These are phyloP conservation scores for Penaeus vannamei DNA, from an alignment of 1,140 invertebrate species.

Conservation along the genomic window DNA sequence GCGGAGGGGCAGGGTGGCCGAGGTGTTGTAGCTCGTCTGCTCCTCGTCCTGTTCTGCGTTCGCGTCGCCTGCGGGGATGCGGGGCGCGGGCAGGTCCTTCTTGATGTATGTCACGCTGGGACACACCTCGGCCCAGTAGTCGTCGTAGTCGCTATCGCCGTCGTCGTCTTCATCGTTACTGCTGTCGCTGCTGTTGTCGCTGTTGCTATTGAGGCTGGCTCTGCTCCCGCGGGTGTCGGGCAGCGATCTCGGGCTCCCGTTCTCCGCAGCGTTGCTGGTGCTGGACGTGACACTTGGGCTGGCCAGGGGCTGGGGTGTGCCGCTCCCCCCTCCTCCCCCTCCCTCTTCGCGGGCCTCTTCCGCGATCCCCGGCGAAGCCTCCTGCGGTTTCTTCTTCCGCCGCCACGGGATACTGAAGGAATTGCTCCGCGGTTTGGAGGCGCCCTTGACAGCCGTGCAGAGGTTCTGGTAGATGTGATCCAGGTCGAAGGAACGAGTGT, in stretches of 20 bases:
- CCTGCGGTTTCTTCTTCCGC: slow-evolving; percentile 46
- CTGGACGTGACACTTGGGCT: neutral
- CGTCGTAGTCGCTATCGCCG: neutral
- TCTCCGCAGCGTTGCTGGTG: neutral
- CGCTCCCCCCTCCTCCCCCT: neutral
- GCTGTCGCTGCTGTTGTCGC: slow-evolving; percentile 37
- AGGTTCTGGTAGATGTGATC: slow-evolving; percentile 58
- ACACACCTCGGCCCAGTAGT: slow-evolving; percentile 16
- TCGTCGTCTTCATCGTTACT: slow-evolving; percentile 29
- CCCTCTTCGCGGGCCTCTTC: slow-evolving; percentile 50
- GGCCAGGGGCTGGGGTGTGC: neutral
- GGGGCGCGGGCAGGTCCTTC: neutral
- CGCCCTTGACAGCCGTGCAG: slow-evolving; percentile 22
- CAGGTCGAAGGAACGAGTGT: slow-evolving; percentile 57
- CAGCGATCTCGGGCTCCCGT: neutral
- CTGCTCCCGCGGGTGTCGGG: neutral
- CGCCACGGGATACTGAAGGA: slow-evolving; percentile 58
- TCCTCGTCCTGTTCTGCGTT: neutral
- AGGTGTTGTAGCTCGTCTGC: slow-evolving; percentile 34
- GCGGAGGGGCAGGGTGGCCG: slow-evolving; percentile 45
- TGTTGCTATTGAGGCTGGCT: neutral
- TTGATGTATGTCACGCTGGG: slow-evolving; percentile 56
- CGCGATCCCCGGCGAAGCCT: slow-evolving; percentile 23
- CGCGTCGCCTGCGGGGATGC: neutral
- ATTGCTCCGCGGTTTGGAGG: slow-evolving; percentile 49